Evolutionary conservation across 2,888 invertebrate genomes (phyloP), one percentile per base, ranked within the genome.

Genomic region (Drosophila neotestacea): DNA sequence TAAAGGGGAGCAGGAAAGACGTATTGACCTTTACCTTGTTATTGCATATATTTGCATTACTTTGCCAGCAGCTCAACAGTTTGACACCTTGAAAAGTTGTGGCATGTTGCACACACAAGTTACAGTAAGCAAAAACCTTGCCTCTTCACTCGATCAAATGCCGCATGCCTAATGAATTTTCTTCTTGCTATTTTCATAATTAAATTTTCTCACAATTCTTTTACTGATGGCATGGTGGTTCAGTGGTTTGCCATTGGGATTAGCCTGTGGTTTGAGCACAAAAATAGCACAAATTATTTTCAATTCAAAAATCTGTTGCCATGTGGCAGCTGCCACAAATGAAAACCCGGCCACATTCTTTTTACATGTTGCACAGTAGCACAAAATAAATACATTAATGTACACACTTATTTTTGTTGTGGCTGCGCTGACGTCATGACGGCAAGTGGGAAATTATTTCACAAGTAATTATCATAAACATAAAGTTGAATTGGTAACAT

Each of bases 401-500:
- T 50, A 16, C 11, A 52, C 1, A 10, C n/a, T 11, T 28, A 11
- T 46, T 46, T 54, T 46, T 54, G 50, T 41, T 86, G 69, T 52
- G 76, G 73, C 65, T 13, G n/a, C 38, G 38, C 80, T 72, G 65
- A 72, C 58, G 59, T 60, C 34, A 80, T 67, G 65, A 71, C 58
- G 58, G 48, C 48, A 41, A 34, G 13, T 34, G 36, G 10, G 11
- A 32, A 42, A 44, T 44, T 30, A 28, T 47, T 36, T 27, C 36
- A 38, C 50, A 90, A 74, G 87, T 73, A 75, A 89, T 88, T 90
- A 85, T 67, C 82, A 78, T 85, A 90, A 90, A 90, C 88, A 89
- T 82, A 70, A 87, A 79, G 77, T 78, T 58, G 60, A 90, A 90
- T 88, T 81, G 73, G 78, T 72, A 77, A 72, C 81, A 89, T 72